Evolutionary conservation across 2,113 vertebrate species (phyloP), one percentile per base, ranked within the genome.

Genomic region (Phylloscopus trochiloides): DNA sequence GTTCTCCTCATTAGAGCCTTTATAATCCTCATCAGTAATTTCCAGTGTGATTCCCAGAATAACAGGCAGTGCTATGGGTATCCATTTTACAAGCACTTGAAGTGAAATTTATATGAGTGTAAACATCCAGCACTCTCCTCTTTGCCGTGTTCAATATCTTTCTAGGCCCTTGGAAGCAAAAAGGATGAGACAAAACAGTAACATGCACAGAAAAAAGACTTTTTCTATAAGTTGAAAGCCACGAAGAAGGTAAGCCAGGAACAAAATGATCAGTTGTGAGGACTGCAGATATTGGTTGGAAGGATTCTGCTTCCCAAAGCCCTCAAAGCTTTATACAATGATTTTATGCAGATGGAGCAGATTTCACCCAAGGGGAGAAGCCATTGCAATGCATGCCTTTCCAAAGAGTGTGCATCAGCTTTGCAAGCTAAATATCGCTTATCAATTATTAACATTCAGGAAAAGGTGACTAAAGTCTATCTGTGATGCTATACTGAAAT

Each of bases 381-480:
- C 29, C 34, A 31, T 26, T 1, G 40, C 68, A 76, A 42, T 28
- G 62, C 54, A 20, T 67, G 65, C 14, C 38, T 94, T 95, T 91
- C 70, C 76, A 68, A 91, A 81, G 84, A 88, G 20, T 47, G 17
- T 72, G 52, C 77, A 55, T 86, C 71, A 80, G 50, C 63, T 86
- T 94, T 94, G 82, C 75, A 96, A 90, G 67, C 82, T 95, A 96
- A 96, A 90, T 93, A 96, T 86, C 71, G 17, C 63, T 94, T 95
- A 96, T 97, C 75, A 95, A 94, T 96, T 96, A 96, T 97, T 96
- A 70, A 97, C 47, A 24, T 58, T 38, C 74, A 94, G 75, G 75
- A 96, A 93, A 96, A 97, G 96, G 93, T 96, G 95, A 93, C 92
- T 96, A 93, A 71, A 88, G 67, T 95, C 74, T 96, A 76, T 94